Evolutionary conservation across 2,888 invertebrate genomes (phyloP).

Genomic region (Aethes cnicana): DNA sequence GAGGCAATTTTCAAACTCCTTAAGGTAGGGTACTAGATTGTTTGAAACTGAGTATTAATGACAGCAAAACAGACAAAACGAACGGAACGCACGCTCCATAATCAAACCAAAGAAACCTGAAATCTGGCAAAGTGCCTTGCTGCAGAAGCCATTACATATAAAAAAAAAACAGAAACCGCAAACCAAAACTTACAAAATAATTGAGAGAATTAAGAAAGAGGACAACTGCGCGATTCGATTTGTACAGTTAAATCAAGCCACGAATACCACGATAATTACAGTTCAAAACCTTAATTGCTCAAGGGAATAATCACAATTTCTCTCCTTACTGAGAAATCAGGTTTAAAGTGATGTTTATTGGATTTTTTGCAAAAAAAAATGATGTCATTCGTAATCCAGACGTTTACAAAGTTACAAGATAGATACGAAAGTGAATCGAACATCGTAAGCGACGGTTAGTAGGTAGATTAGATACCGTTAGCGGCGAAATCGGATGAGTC

Average conservation of each 20-base stretch:
- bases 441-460: conserved; percentile 39
- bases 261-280: conserved; percentile 1
- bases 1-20: no score
- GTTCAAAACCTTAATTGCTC: conserved; percentile 3
- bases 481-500: conserved; percentile 63
- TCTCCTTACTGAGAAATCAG: neutral
- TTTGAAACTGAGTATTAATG: no score
- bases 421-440: conserved; percentile 66
- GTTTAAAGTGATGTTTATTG: neutral
- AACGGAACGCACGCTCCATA: conserved; percentile 1
- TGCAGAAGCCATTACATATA: no score
- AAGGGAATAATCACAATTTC: neutral
- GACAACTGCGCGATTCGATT: neutral
- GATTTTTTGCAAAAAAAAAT: neutral
- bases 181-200: conserved; percentile 5
- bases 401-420: conserved; percentile 4
- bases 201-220: no score
- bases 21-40: no score
- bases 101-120: neutral
- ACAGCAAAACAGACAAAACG: no score
- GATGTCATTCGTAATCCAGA: conserved; percentile 1
- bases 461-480: conserved; percentile 77
- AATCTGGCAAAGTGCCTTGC: no score
- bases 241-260: conserved; percentile 1
- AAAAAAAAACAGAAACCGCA: no score